Evolutionary conservation across 1,140 invertebrate species (phyloP), one percentile per base, ranked within the genome.

Genomic region (Tetramorium parvispinum): DNA sequence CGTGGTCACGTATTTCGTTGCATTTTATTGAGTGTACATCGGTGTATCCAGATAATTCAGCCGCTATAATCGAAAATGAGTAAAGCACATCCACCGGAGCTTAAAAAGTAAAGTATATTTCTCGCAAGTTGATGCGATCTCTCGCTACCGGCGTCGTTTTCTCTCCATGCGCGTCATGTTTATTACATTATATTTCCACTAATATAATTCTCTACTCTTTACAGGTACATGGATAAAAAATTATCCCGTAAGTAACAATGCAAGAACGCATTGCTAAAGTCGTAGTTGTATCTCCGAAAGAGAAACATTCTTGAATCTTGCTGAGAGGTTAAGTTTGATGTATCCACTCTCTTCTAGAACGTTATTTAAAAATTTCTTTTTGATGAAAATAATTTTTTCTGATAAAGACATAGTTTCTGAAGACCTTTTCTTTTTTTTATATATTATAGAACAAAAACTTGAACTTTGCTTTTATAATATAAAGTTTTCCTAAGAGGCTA

Each of bases 171-270:
- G 61, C 16, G 0, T 6, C 16, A n/a, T 71, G n/a, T 24, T 78
- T n/a, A 66, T 63, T 11, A 7, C 7, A 10, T 57, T 85, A 10
- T n/a, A 16, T 49, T 32, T 43, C 2, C 2, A 51, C 11, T 37
- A 57, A 75, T 10, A 75, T 57, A 32, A 32, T 85, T 86, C 24
- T 87, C 86, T 83, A 93, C 92, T 63, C 92, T 82, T 94, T 95
- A 66, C 93, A 98, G 97, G 89, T 98, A 97, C 92, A 98, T 98
- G 97, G 98, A 98, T 93, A 98, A 98, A 93, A 97, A 97, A 90
- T 94, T 98, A 91, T 97, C 97, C 55, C 87, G 96, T 96, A 93
- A 96, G 96, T 95, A 90, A 87, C 10, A 90, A 86, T 11, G 27
- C 1, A 59, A 59, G 21, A 40, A 76, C 21, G 3, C 3, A 24